These are phyloP conservation scores for Cordilura impudica DNA, from an alignment of 2,888 invertebrate genomes.

Conservation along the genomic window DNA sequence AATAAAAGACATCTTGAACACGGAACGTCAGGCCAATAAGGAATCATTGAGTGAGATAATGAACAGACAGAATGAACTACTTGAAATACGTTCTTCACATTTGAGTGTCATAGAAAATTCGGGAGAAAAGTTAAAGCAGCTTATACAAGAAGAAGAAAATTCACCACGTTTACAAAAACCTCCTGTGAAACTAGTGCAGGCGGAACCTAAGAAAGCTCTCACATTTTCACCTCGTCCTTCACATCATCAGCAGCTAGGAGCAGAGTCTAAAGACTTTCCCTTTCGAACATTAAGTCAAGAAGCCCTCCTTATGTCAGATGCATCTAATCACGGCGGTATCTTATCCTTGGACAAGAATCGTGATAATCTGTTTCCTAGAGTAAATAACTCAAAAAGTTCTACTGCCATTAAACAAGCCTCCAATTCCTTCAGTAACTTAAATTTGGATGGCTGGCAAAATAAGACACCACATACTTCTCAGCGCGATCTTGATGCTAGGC, in stretches of 20 bases:
- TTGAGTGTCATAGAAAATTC: slow-evolving; percentile 74
- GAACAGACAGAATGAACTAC: slow-evolving; percentile 70
- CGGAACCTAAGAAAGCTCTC: neutral
- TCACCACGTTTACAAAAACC: slow-evolving; percentile 45
- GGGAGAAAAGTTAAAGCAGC: slow-evolving; percentile 74
- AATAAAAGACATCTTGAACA: slow-evolving; percentile 76
- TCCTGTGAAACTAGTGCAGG: neutral
- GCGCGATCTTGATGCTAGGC: slow-evolving; percentile 62
- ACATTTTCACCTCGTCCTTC: neutral
- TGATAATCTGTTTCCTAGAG: slow-evolving; percentile 10
- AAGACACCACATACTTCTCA: slow-evolving; percentile 64
- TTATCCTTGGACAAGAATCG: slow-evolving; percentile 2
- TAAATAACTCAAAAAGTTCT: neutral
- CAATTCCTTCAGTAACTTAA: slow-evolving; percentile 71
- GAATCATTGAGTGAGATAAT: slow-evolving; percentile 69
- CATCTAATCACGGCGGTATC: neutral
- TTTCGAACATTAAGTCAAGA: neutral
- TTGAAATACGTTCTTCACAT: slow-evolving; percentile 72
- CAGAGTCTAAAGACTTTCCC: slow-evolving; percentile 25
- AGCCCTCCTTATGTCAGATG: neutral
- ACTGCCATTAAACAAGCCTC: slow-evolving; percentile 52
- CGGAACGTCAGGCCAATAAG: slow-evolving; percentile 63
- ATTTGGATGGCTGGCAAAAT: slow-evolving; percentile 70
- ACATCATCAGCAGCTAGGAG: neutral
- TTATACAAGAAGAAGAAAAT: slow-evolving; percentile 68